Evolutionary conservation across 53 echinoderm and acorn worm species (phyloP).

Genomic region (Echinarachnius parma): DNA sequence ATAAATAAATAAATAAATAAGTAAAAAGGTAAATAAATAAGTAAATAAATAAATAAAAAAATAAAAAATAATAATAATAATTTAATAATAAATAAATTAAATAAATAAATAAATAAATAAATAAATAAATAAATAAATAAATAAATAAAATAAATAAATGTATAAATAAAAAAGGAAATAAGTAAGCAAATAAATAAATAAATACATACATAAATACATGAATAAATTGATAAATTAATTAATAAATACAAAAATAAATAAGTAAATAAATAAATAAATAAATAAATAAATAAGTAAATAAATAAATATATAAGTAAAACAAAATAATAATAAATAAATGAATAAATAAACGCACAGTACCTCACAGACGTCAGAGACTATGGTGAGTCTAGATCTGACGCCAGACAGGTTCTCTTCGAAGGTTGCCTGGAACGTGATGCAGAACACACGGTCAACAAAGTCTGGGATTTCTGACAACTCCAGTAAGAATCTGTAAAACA

Average conservation of each 20-base stretch:
- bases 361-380: constrained; percentile 67
- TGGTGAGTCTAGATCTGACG: constrained; percentile 52
- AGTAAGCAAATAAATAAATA: neutral
- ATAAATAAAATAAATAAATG: no score
- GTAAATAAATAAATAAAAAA: neutral
- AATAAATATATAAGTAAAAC: neutral
- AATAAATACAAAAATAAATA: neutral
- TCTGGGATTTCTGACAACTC: constrained; percentile 84
- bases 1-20: neutral
- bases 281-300: neutral
- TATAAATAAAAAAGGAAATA: no score
- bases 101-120: no score
- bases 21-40: neutral
- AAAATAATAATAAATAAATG: neutral
- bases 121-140: no score
- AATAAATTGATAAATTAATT: no score
- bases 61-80: neutral
- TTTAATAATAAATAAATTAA: neutral
- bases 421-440: constrained; percentile 78
- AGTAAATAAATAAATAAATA: neutral
- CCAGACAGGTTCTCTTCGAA: constrained; percentile 71
- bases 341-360: constrained; percentile 27
- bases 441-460: constrained; percentile 87
- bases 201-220: no score
- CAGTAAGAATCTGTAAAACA: constrained; percentile 60